A percentile compares a stretch with the other conserved stretches of the same genome.
Evolutionary conservation across 2,113 vertebrate genomes (phyloP).

Genomic region (Dunckerocampus dactyliophorus): DNA sequence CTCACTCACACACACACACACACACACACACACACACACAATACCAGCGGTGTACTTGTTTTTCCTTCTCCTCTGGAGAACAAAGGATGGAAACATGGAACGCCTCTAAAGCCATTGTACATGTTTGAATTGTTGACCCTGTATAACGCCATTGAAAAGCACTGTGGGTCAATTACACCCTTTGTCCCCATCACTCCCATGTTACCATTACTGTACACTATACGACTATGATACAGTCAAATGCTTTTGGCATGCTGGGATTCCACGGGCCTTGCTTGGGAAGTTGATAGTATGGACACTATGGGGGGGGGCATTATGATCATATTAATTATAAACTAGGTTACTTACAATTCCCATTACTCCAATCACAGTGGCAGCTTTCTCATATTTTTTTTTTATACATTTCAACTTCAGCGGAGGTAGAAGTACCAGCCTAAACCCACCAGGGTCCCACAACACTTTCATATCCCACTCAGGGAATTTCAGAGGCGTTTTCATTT

Average conservation of each 20-base stretch:
- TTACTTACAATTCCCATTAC: neutral
- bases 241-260: slow-evolving; percentile 24
- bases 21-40: slow-evolving; percentile 16
- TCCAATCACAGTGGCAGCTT: neutral
- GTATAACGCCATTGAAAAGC: too few species aligned
- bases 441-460: slow-evolving; percentile 4
- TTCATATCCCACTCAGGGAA: neutral
- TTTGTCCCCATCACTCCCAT: too few species aligned
- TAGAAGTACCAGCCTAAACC: neutral
- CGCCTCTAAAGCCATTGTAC: slow-evolving; percentile 4
- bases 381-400: neutral
- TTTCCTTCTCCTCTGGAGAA: slow-evolving; percentile 52
- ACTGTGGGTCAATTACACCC: too few species aligned
- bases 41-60: too few species aligned
- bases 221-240: too few species aligned
- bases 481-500: neutral
- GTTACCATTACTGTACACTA: too few species aligned
- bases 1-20: slow-evolving; percentile 28
- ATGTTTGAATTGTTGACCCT: too few species aligned
- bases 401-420: slow-evolving; percentile 1
- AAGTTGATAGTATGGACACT: slow-evolving; percentile 35
- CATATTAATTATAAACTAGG: slow-evolving; percentile 4
- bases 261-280: slow-evolving; percentile 29
- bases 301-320: neutral
- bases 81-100: slow-evolving; percentile 45